These are phyloP conservation scores for Hozukius guyotensis DNA, from an alignment of 2,797 vertebrate genomes.

Conservation along the genomic window DNA sequence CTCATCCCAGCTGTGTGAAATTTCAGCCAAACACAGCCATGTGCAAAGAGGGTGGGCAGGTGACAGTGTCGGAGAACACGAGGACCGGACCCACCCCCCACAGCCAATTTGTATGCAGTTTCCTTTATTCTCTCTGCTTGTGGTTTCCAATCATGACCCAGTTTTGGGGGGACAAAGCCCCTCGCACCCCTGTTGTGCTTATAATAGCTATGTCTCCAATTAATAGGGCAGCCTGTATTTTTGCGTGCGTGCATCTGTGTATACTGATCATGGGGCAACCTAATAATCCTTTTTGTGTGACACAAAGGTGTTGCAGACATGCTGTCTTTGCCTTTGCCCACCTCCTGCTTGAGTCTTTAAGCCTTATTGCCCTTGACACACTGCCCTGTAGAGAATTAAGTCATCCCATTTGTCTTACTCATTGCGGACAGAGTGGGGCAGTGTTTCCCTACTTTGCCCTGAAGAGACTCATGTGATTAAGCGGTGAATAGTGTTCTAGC, in stretches of 20 bases:
- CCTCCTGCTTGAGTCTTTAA: constrained; percentile 61
- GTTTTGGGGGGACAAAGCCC: constrained; percentile 56
- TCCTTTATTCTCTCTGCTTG: constrained; percentile 51
- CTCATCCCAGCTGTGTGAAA: constrained; percentile 82
- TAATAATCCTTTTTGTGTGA: constrained; percentile 67
- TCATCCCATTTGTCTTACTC: constrained; percentile 23
- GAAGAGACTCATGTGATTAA: not conserved
- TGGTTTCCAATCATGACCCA: constrained; percentile 74
- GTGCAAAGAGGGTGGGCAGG: constrained; percentile 58
- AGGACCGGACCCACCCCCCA: constrained; percentile 27
- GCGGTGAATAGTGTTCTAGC: not conserved
- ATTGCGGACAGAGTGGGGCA: constrained; percentile 67
- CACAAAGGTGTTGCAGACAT: constrained; percentile 67
- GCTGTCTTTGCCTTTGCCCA: constrained; percentile 58
- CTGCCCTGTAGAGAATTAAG: constrained; percentile 15
- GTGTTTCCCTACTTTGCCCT: constrained; percentile 60
- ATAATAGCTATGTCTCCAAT: constrained; percentile 61
- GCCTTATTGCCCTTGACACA: constrained; percentile 56
- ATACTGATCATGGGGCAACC: constrained; percentile 51
- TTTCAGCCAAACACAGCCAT: constrained; percentile 77
- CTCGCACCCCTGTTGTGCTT: constrained; percentile 52
- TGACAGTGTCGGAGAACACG: constrained; percentile 35
- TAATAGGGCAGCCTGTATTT: constrained; percentile 46
- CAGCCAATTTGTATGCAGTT: constrained; percentile 46
- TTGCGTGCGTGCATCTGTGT: constrained; percentile 46